These are phyloP conservation scores for Eristalinus aeneus DNA, from an alignment of 2,888 invertebrate species.

Conservation along the genomic window DNA sequence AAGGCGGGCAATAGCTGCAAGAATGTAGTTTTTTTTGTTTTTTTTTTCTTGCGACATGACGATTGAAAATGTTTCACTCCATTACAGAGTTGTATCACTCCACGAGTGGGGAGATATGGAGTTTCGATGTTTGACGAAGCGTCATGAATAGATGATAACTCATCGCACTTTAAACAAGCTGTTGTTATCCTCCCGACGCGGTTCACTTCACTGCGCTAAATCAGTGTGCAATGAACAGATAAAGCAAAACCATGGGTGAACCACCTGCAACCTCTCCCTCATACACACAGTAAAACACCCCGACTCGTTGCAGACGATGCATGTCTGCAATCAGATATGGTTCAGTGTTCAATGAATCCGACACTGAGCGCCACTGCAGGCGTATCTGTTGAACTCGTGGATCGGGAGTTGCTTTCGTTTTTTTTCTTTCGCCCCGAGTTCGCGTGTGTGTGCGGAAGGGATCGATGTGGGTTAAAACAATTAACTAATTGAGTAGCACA, in stretches of 20 bases:
- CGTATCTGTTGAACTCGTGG: not conserved
- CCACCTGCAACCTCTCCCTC: not conserved
- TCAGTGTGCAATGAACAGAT: constrained; percentile 1
- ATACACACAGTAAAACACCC: not conserved
- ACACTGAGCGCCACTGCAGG: not conserved
- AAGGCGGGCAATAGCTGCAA: constrained; percentile 6
- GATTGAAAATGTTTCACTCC: not conserved
- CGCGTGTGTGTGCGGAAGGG: not conserved
- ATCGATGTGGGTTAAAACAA: constrained; percentile 64
- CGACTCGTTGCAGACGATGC: constrained; percentile 48
- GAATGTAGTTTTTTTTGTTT: constrained; percentile 27
- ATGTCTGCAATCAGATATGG: constrained; percentile 64
- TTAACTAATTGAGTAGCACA: constrained; percentile 62
- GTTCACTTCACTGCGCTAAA: constrained; percentile 14
- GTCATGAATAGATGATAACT: not conserved
- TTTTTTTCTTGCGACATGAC: not conserved
- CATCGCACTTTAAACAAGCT: not conserved
- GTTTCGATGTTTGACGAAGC: not conserved
- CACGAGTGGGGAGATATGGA: not conserved
- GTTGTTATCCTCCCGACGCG: not conserved
- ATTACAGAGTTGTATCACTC: not conserved
- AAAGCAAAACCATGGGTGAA: not conserved
- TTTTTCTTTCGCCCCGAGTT: no score
- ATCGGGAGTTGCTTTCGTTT: not conserved
- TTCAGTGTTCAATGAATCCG: constrained; percentile 66